These are phyloP conservation scores for Drosophila tsacasi DNA, from an alignment of 1,140 invertebrate species.

Conservation along the genomic window DNA sequence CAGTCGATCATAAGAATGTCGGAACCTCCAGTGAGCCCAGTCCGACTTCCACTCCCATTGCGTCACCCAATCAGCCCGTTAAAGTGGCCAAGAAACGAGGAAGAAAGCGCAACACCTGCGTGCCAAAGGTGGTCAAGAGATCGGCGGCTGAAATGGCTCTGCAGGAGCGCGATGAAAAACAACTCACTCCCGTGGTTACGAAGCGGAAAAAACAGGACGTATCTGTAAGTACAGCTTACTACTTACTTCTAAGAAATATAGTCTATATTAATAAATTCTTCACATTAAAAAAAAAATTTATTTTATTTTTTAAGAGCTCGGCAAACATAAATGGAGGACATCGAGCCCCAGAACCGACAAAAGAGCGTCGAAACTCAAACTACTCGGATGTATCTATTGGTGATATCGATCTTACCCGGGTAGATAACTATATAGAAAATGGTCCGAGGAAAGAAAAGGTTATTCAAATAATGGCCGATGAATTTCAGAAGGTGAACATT, in stretches of 20 bases:
- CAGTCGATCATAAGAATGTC: neutral
- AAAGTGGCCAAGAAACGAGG: slow-evolving; percentile 65
- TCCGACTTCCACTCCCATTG: neutral
- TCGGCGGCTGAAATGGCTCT: slow-evolving; percentile 68
- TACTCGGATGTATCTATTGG: slow-evolving; percentile 31
- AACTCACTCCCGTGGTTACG: slow-evolving; percentile 50
- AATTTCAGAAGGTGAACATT: slow-evolving; percentile 13
- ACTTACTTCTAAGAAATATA: neutral
- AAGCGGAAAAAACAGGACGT: slow-evolving; percentile 49
- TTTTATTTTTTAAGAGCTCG: neutral
- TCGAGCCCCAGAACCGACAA: neutral
- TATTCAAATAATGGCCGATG: slow-evolving; percentile 36
- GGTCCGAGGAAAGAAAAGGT: slow-evolving; percentile 25
- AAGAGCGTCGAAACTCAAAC: slow-evolving; percentile 34
- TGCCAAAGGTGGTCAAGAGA: slow-evolving; percentile 73
- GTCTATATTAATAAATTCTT: too few species aligned
- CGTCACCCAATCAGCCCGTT: neutral
- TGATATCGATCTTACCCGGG: neutral
- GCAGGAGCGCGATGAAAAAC: slow-evolving; percentile 71
- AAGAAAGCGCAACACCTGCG: slow-evolving; percentile 71
- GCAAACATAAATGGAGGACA: neutral
- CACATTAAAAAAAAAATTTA: neutral
- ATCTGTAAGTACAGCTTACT: slow-evolving; percentile 25
- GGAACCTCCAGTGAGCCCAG: neutral
- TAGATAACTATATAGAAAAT: slow-evolving; percentile 31